Percentiles rank a stretch among this genome's conserved stretches.
These are phyloP conservation scores for Periophthalmodon schlosseri DNA, from an alignment of 2,113 vertebrate species.

Conservation along the genomic window DNA sequence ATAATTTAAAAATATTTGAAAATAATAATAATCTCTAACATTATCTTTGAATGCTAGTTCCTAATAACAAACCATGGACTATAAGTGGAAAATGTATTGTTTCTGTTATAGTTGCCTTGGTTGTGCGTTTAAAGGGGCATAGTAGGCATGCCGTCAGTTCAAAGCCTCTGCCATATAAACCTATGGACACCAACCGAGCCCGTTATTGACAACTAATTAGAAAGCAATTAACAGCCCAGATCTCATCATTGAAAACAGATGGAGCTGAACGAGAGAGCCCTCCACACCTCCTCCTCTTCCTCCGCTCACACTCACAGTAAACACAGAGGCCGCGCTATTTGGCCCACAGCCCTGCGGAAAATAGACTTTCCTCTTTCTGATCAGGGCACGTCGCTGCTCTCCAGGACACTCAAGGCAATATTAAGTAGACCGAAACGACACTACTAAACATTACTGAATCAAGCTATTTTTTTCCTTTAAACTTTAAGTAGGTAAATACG, in stretches of 20 bases:
- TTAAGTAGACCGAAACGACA: not conserved
- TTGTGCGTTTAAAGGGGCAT: not conserved
- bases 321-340: slow-evolving; percentile 19
- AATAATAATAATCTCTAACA: too few species aligned
- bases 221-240: slow-evolving; percentile 71
- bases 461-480: too few species aligned
- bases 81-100: not conserved
- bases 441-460: too few species aligned
- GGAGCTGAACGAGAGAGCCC: slow-evolving; percentile 51
- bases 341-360: slow-evolving; percentile 36
- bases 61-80: not conserved
- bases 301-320: slow-evolving; percentile 8
- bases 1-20: too few species aligned
- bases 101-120: not conserved
- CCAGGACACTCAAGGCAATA: not conserved
- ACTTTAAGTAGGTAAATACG: too few species aligned
- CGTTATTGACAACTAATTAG: slow-evolving; percentile 81
- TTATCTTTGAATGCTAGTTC: too few species aligned
- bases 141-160: slow-evolving; percentile 19
- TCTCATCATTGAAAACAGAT: slow-evolving; percentile 77
- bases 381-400: not conserved
- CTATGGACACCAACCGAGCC: slow-evolving; percentile 72
- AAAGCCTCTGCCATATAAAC: slow-evolving; percentile 53
- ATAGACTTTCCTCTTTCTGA: slow-evolving; percentile 20
- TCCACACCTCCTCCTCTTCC: not conserved